Percentiles rank a stretch among this genome's conserved stretches.
Conservation (phyloP, 2,113 vertebrate genomes). For the Candoia aspera region DNA sequence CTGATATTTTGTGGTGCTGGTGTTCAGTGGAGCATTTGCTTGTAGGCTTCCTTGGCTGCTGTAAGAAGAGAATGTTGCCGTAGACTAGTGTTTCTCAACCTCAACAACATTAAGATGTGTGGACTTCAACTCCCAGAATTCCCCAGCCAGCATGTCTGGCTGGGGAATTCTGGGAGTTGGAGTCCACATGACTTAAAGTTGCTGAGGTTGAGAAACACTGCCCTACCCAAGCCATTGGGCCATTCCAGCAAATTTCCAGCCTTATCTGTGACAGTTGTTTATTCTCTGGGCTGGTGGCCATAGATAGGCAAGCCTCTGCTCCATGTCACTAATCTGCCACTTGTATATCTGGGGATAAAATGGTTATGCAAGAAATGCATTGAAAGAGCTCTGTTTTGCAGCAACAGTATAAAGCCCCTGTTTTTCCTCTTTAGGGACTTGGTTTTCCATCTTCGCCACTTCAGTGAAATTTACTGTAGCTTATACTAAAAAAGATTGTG, state of each 20-base stretch:
- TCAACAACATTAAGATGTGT: too few species aligned
- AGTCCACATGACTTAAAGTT: too few species aligned
- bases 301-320: not conserved
- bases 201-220: too few species aligned
- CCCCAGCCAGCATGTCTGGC: too few species aligned
- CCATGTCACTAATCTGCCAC: not conserved
- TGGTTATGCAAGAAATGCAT: not conserved
- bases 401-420: too few species aligned
- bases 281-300: not conserved
- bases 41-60: not conserved
- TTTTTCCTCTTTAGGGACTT: not conserved
- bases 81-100: not conserved
- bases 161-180: too few species aligned
- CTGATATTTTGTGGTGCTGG: not conserved
- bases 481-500: constrained; percentile 17
- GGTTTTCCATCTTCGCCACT: not conserved
- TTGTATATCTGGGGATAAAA: not conserved
- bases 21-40: not conserved
- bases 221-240: not conserved
- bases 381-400: not conserved
- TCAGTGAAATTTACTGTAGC: constrained; percentile 24
- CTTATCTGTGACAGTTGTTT: not conserved
- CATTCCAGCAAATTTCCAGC: not conserved
- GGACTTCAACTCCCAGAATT: too few species aligned
- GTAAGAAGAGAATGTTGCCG: not conserved